Evolutionary conservation across 2,888 invertebrate species (phyloP).

Genomic region (Cryptus armator): DNA sequence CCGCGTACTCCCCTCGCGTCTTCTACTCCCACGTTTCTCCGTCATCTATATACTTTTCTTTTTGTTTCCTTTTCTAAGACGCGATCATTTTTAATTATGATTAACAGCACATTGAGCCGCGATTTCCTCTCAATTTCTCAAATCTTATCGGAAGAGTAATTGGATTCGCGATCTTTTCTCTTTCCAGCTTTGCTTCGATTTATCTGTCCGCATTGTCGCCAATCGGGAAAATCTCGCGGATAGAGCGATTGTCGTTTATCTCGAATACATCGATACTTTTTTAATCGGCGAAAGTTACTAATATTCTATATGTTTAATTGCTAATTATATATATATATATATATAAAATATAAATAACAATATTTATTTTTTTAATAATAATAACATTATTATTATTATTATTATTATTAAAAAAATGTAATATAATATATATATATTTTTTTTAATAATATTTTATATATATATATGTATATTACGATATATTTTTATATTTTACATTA

Average conservation of each 20-base stretch:
- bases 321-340: too few species aligned
- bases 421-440: too few species aligned
- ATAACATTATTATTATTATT: too few species aligned
- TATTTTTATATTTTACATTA: too few species aligned
- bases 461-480: too few species aligned
- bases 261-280: background rate
- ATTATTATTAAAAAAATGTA: too few species aligned
- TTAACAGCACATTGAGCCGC: background rate
- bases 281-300: background rate
- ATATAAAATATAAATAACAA: too few species aligned
- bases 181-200: background rate
- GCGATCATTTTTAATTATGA: conserved; percentile 1
- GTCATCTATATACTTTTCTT: too few species aligned
- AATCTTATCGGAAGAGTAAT: conserved; percentile 6
- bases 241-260: background rate
- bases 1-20: background rate
- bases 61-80: background rate
- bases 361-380: too few species aligned
- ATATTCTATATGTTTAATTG: background rate
- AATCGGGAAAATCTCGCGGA: background rate
- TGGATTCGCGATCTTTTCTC: background rate
- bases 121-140: background rate
- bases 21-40: too few species aligned
- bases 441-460: too few species aligned
- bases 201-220: background rate